A percentile compares a stretch with the other conserved stretches of the same genome.
Evolutionary conservation across 2,888 invertebrate species (phyloP).

Genomic region (Labia minor): DNA sequence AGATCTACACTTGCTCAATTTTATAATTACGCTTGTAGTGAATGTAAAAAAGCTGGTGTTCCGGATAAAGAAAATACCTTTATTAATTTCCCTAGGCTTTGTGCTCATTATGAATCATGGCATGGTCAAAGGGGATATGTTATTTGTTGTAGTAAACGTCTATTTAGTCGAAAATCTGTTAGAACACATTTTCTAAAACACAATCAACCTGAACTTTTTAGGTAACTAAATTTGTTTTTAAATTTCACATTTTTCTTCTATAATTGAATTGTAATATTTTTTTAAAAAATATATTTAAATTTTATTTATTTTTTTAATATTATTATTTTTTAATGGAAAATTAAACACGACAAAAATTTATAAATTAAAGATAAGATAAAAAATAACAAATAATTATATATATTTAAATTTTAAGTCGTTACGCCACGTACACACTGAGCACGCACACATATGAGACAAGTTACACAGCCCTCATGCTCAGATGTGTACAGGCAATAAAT

Average conservation of each 20-base stretch:
- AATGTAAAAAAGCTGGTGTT: neutral
- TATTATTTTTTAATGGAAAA: too few species aligned
- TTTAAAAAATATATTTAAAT: too few species aligned
- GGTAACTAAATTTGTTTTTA: too few species aligned
- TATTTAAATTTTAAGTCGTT: too few species aligned
- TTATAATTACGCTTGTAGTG: neutral
- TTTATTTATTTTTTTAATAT: too few species aligned
- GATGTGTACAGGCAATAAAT: neutral
- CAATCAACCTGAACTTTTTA: neutral
- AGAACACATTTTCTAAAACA: neutral
- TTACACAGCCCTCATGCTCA: neutral
- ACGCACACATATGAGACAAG: neutral
- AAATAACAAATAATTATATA: too few species aligned
- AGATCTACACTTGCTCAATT: neutral
- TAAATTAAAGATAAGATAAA: too few species aligned
- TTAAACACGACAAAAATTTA: too few species aligned
- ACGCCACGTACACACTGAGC: neutral
- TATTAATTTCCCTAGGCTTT: neutral
- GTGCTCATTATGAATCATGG: neutral
- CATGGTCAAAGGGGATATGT: neutral
- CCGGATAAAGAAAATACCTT: neutral
- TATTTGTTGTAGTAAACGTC: neutral
- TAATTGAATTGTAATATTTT: too few species aligned
- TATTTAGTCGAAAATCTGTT: neutral
- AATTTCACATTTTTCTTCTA: too few species aligned